These are phyloP conservation scores for Mormyrus proboscirostris DNA, from an alignment of 2,797 vertebrate genomes.

Conservation along the genomic window DNA sequence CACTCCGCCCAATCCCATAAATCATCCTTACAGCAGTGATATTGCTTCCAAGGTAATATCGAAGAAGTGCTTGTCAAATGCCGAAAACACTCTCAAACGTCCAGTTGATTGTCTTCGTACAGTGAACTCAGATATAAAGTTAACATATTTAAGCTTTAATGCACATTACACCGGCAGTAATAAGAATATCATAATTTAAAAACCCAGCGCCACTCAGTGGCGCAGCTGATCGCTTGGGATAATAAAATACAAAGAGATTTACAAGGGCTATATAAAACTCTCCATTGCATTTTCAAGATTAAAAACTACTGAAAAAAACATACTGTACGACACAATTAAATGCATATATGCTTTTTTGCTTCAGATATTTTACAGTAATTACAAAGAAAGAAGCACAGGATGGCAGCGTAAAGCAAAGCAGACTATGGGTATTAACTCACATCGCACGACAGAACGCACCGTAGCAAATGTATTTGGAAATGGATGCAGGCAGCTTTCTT, in stretches of 20 bases:
- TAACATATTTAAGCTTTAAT: conserved; percentile 31
- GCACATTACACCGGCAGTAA: conserved; percentile 48
- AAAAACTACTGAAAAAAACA: conserved; percentile 31
- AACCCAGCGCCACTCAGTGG: conserved; percentile 64
- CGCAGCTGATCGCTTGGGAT: conserved; percentile 53
- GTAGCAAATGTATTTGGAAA: background rate
- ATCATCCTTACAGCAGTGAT: conserved; percentile 41
- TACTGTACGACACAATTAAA: conserved; percentile 34
- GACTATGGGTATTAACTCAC: background rate
- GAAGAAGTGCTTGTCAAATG: conserved; percentile 30
- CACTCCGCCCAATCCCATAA: conserved; percentile 13
- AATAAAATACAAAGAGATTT: conserved; percentile 60
- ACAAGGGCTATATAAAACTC: conserved; percentile 52
- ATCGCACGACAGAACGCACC: background rate
- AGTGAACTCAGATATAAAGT: conserved; percentile 31
- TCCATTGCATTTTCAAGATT: conserved; percentile 29
- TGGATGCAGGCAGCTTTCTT: background rate
- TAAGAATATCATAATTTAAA: conserved; percentile 60
- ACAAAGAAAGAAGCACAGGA: conserved; percentile 32
- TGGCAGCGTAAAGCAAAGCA: background rate
- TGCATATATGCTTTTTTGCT: conserved; percentile 29
- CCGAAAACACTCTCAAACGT: conserved; percentile 24
- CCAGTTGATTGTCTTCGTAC: conserved; percentile 43
- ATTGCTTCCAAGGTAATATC: conserved; percentile 34
- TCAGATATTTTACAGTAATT: conserved; percentile 51